These are phyloP conservation scores for Vanessa atalanta DNA, from an alignment of 1,140 invertebrate genomes.

Conservation along the genomic window DNA sequence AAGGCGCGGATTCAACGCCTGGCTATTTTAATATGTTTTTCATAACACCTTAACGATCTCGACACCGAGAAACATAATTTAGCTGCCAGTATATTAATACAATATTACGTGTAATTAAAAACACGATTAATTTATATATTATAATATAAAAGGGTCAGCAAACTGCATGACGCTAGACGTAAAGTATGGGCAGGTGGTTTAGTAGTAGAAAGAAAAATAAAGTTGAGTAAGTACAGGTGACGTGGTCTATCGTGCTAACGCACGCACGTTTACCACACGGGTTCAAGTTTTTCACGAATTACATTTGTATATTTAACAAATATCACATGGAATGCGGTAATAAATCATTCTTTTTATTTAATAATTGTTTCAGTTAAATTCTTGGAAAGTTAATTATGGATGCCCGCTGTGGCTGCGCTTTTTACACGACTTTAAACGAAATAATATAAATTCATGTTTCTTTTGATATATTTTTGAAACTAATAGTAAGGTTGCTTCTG, in stretches of 20 bases:
- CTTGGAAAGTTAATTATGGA: too few species aligned
- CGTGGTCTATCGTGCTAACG: neutral
- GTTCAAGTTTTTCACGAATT: neutral
- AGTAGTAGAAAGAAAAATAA: neutral
- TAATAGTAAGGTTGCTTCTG: too few species aligned
- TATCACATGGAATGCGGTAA: too few species aligned
- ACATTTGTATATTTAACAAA: neutral
- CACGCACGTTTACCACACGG: neutral
- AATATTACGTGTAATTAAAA: constrained; percentile 7
- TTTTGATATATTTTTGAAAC: too few species aligned
- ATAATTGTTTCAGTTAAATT: too few species aligned
- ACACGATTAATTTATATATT: constrained; percentile 1
- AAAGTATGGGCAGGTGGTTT: neutral
- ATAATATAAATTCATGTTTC: too few species aligned
- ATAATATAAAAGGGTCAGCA: neutral
- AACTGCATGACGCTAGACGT: neutral
- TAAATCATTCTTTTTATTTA: too few species aligned
- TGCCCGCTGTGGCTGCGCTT: too few species aligned
- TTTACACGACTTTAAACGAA: too few species aligned
- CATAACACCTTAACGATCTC: neutral
- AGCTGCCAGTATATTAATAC: neutral
- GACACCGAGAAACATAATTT: neutral
- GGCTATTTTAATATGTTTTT: too few species aligned
- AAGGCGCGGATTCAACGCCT: too few species aligned
- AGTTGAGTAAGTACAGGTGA: neutral